Evolutionary conservation across 2,113 vertebrate genomes (phyloP).

Genomic region (Mastomys coucha): DNA sequence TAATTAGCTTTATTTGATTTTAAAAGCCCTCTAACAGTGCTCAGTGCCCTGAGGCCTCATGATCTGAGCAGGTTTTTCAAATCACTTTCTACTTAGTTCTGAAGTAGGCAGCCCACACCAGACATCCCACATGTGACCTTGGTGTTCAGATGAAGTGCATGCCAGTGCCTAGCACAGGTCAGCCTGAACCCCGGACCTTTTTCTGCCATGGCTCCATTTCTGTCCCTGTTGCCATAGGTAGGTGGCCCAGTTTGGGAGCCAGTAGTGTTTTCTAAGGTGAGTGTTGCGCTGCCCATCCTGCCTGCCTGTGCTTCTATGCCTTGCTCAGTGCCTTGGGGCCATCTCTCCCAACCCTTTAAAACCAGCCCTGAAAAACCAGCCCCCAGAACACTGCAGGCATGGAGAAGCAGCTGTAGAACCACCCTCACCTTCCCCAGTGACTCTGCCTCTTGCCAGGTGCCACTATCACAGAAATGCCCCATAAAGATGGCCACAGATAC

Average conservation of each 20-base stretch:
- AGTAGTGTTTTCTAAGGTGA: not conserved
- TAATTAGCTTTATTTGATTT: conserved; percentile 42
- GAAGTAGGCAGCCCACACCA: not conserved
- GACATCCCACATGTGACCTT: not conserved
- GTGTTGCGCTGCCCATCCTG: not conserved
- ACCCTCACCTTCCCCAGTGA: not conserved
- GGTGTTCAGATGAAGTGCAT: not conserved
- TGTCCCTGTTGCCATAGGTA: not conserved
- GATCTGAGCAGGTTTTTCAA: not conserved
- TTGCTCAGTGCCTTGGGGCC: not conserved
- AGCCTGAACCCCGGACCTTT: not conserved
- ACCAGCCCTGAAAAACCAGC: not conserved
- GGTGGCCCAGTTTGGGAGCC: not conserved
- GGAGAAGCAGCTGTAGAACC: not conserved
- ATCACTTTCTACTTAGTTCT: not conserved
- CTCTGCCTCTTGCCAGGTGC: not conserved
- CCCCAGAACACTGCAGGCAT: not conserved
- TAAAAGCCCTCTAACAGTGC: not conserved
- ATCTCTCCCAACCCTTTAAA: not conserved
- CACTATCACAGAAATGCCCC: not conserved
- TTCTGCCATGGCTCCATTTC: not conserved
- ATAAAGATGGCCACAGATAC: not conserved
- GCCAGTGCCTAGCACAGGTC: not conserved
- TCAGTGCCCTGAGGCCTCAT: not conserved
- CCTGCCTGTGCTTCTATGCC: not conserved